phyloP scores from a whole-genome alignment of 2,797 vertebrate genomes.

The Hemitrygon akajei region DNA sequence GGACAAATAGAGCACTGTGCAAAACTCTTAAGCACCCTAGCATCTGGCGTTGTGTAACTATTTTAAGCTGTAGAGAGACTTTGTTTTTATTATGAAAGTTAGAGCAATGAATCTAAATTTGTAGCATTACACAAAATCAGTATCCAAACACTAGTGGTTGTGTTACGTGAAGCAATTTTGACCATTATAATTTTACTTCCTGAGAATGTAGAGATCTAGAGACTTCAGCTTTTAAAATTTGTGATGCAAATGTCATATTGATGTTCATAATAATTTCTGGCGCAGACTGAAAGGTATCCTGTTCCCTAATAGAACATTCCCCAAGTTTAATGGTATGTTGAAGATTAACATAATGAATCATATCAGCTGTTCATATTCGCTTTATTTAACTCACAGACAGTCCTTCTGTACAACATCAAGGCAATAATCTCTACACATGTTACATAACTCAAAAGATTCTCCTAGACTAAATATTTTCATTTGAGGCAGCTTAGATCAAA shows the following conservation, averaged over 20 bases:
- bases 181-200: neutral
- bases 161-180: neutral
- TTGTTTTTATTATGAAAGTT: neutral
- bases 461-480: constrained; percentile 18
- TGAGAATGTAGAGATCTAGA: neutral
- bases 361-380: constrained; percentile 16
- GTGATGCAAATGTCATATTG: neutral
- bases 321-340: neutral
- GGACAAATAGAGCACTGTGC: too few relatives aligned
- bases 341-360: constrained; percentile 26
- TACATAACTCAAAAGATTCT: neutral
- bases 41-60: neutral
- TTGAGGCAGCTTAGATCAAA: neutral
- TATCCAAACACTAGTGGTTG: neutral
- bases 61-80: neutral
- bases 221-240: neutral
- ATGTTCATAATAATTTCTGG: constrained; percentile 6
- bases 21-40: too few relatives aligned
- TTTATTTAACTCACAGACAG: constrained; percentile 28
- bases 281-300: constrained; percentile 5
- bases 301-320: constrained; percentile 17
- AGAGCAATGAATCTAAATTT: neutral
- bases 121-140: neutral
- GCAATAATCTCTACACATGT: constrained; percentile 17
- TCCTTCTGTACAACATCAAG: neutral